A percentile compares a stretch with the other conserved stretches of the same genome.
These are phyloP conservation scores for Goniozus legneri DNA, from an alignment of 1,140 invertebrate genomes.

Conservation along the genomic window DNA sequence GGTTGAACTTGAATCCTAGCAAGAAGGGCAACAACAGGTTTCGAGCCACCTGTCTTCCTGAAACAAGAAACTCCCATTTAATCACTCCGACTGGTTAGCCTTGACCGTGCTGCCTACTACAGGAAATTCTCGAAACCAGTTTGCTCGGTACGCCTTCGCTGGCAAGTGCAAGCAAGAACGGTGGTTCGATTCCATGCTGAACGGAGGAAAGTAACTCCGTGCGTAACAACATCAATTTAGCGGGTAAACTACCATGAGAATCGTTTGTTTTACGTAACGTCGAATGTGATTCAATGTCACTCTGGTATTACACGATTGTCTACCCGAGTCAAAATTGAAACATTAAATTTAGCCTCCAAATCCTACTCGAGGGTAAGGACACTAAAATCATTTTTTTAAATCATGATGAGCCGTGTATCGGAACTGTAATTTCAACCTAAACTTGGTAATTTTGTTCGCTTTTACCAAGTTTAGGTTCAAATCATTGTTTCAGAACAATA, in stretches of 20 bases:
- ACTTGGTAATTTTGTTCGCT: too few species aligned
- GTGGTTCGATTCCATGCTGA: conserved; percentile 22
- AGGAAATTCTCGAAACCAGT: conserved; percentile 23
- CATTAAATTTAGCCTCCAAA: too few species aligned
- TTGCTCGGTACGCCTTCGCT: conserved; percentile 7
- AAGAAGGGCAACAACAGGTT: conserved; percentile 69
- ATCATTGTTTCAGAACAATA: too few species aligned
- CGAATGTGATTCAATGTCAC: too few species aligned
- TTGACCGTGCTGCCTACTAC: conserved; percentile 45
- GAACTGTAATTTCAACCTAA: too few species aligned
- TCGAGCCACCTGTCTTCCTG: conserved; percentile 66
- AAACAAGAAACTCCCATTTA: conserved; percentile 37
- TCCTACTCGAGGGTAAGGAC: too few species aligned
- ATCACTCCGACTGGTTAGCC: conserved; percentile 21
- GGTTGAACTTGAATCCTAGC: conserved; percentile 72
- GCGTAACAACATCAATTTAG: conserved; percentile 7
- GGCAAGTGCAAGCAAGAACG: conserved; percentile 9
- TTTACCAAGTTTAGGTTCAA: too few species aligned
- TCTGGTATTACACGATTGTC: too few species aligned
- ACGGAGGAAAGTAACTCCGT: neutral
- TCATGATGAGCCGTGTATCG: too few species aligned
- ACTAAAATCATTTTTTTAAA: too few species aligned
- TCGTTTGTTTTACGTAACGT: neutral
- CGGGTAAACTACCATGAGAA: neutral
- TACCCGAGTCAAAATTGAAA: too few species aligned